Evolutionary conservation across 2,113 vertebrate genomes (phyloP), one percentile per base, ranked within the genome.

Genomic region (Passer montanus): DNA sequence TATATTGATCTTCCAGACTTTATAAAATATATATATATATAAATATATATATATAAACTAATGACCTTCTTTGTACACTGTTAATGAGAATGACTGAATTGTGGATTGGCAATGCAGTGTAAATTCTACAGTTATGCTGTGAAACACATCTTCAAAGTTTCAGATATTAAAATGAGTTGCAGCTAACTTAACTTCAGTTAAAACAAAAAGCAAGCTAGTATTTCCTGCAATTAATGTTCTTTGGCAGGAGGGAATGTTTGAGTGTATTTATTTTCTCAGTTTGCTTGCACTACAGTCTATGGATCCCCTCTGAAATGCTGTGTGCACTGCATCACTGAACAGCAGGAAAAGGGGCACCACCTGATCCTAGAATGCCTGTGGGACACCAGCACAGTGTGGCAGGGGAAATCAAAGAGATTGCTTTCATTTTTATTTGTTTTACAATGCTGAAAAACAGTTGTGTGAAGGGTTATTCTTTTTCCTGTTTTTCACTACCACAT

Each of bases 1-100:
- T 98, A 97, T 98, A 98, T 98, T 98, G 97, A 97, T 97, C 97
- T 98, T 98, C 98, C 96, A 98, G 97, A 98, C 95, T 97, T 98
- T 98, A 97, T 93, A 97, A 97, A 87, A 89, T 92, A 91, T 96
- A 93, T 95, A 94, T 91, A 96, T 76, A 96, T 80, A 96, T 77
- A 87, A 5, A 74, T 23, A 80, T 80, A 94, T 95, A 86, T 96
- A 94, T 95, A 93, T 73, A 97, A 94, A 97, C 95, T 95, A 94
- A 97, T 90, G 87, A 97, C 96, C 95, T 98, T 97, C 89, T 98
- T 98, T 98, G 94, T 98, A 97, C 95, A 96, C 97, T 97, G 95
- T 97, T 97, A 95, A 97, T 85, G 84, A 89, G 93, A 96, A 95
- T 76, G 84, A 93, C 94, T 18, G 68, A 94, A 90, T 96, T 90